A percentile compares a stretch with the other conserved stretches of the same genome.
Evolutionary conservation across 2,797 vertebrate genomes (phyloP).

Genomic region (Rhabdophis nuchalis): DNA sequence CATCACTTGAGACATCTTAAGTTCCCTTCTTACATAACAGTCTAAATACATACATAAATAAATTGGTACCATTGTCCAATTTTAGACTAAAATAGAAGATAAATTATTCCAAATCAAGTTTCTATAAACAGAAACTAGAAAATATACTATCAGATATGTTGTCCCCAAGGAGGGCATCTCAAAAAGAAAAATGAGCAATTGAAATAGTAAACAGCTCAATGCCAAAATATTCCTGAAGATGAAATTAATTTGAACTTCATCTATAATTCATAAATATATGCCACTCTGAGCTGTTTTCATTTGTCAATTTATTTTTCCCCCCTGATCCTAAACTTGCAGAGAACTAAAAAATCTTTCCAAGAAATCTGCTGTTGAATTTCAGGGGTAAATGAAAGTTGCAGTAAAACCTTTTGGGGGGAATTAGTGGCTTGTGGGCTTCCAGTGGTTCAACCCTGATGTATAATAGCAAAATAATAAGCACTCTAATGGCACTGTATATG

Average conservation of each 20-base stretch:
- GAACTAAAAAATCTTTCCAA: not conserved
- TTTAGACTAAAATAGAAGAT: not conserved
- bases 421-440: not conserved
- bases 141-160: not conserved
- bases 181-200: not conserved
- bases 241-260: not conserved
- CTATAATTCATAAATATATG: not conserved
- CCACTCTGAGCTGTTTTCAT: not conserved
- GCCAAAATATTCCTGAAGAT: not conserved
- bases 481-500: not conserved
- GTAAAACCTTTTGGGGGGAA: not conserved
- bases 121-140: not conserved
- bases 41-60: not conserved
- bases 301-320: not conserved
- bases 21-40: not conserved
- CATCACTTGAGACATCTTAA: not conserved
- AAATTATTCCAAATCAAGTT: not conserved
- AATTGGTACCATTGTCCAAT: not conserved
- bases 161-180: not conserved
- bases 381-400: not conserved
- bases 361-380: not conserved
- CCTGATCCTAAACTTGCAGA: not conserved
- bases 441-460: not conserved
- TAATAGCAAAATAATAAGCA: not conserved
- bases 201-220: not conserved